Base-by-base conservation (phyloP, 2,113 vertebrate genomes). In the Ageneiosus marmoratus region DNA sequence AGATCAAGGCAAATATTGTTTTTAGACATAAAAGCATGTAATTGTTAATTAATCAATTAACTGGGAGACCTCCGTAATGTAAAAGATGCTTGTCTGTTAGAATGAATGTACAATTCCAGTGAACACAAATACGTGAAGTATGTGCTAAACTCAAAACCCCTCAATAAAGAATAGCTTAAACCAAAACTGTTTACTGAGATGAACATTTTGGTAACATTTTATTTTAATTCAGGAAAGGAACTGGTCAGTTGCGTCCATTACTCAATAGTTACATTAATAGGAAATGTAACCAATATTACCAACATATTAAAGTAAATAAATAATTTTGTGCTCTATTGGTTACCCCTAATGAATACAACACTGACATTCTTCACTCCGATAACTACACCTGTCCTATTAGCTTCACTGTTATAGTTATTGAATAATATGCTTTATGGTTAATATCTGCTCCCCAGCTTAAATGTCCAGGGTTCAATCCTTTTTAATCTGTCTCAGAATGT, bases 1-100 rank as follows among this genome's bases (percentile, higher is more conserved):
- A 29, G 91, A 94, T 93, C 92, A 90, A 78, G 70, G 82, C 70
- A 88, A 86, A 87, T 93, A 93, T 91, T 89, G 91, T 91, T 91
- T 93, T 94, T 85, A 83, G 74, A 87, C 81, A 73, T 80, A 82
- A 81, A 86, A 86, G 85, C 82, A 83, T 83, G 82, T 85, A 84
- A 86, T 83, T 87, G 67, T 86, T 89, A 82, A 88, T 88, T 88
- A 85, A 79, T 81, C 83, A 84, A 89, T 90, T 89, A 90, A 86
- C 83, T 85, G 67, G 56, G 44, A 50, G 55, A 70, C 65, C 79
- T 81, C 48, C 73, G 67, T 70, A 72, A 84, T 51, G 50, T 24
- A 41, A 29, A 69, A 69, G 70, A 69, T 73, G 34, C 27, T 73
- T 55, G 24, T 81, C 55, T 72, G 50, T 22, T n/a, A 4, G 27